Conservation (phyloP, 2,797 vertebrate genomes). For the Lepus oiostolus region DNA sequence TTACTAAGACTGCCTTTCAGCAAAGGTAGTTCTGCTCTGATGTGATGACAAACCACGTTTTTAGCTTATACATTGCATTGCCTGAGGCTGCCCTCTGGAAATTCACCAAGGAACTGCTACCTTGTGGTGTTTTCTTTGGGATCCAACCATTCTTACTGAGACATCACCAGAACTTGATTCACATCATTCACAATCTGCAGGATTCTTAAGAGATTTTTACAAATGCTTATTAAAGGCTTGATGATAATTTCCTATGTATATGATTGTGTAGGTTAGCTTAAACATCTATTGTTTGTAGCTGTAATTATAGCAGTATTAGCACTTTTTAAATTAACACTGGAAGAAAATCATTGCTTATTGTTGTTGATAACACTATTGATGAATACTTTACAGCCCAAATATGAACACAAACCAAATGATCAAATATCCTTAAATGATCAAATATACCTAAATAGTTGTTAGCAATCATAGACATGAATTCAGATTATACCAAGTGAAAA, state of each 20-base stretch:
- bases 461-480: neutral
- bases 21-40: constrained; percentile 18
- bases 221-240: neutral
- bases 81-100: neutral
- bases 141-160: neutral
- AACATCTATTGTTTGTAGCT: neutral
- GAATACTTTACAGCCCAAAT: neutral
- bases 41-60: neutral
- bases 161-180: neutral
- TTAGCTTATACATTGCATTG: neutral
- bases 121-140: neutral
- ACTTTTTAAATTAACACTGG: neutral
- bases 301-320: neutral
- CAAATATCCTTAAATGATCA: neutral
- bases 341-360: neutral
- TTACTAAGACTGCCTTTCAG: constrained; percentile 47
- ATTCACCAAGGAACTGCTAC: neutral
- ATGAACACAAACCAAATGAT: neutral
- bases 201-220: neutral
- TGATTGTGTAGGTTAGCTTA: neutral
- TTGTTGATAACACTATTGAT: neutral
- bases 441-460: neutral
- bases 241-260: neutral
- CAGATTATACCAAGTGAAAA: neutral
- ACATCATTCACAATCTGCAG: neutral